Conservation (phyloP, 2,113 vertebrate species). For the Gasterosteus nipponicus region DNA sequence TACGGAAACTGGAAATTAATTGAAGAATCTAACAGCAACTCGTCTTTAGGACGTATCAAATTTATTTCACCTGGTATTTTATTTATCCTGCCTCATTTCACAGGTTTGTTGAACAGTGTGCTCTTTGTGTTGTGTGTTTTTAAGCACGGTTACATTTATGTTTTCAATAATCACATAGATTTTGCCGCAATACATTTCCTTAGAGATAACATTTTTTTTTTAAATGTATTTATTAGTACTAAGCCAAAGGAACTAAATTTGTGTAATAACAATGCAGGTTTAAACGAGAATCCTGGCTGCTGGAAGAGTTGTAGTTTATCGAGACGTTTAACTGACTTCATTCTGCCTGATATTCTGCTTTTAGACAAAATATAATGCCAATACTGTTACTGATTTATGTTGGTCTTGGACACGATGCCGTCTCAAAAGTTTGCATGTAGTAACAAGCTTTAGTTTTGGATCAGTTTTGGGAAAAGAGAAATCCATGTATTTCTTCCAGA, state of each 20-base stretch:
- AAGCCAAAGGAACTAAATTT: background rate
- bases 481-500: background rate
- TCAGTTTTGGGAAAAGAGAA: background rate
- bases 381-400: background rate
- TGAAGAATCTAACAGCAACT: slow-evolving; percentile 16
- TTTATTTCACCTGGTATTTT: slow-evolving; percentile 1
- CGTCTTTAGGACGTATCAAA: background rate
- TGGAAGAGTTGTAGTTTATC: background rate
- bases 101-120: background rate
- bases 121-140: background rate
- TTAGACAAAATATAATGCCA: background rate
- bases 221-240: background rate
- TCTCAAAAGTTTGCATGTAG: background rate
- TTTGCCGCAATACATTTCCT: background rate
- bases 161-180: background rate
- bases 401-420: background rate
- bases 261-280: background rate
- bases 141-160: background rate
- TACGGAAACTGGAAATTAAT: background rate
- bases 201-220: background rate
- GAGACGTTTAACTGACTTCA: background rate
- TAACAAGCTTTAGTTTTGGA: background rate
- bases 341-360: background rate
- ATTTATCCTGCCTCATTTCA: background rate
- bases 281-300: background rate